Conservation (phyloP, 1,140 invertebrate genomes). For the Brachionus asplanchnoidis region DNA sequence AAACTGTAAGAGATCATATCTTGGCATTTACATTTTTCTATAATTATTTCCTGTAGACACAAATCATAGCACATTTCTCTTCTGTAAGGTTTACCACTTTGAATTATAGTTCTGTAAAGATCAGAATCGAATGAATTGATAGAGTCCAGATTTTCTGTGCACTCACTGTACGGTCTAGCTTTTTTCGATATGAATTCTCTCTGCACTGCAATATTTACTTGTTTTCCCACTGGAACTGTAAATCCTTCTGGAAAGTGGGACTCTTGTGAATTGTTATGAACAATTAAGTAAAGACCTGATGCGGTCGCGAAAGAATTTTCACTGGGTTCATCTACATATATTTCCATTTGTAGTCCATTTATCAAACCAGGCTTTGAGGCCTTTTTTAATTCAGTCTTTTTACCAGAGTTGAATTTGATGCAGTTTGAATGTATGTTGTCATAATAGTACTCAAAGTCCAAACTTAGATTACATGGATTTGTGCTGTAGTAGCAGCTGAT, state of each 20-base stretch:
- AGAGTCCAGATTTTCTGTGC: not conserved
- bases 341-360: not conserved
- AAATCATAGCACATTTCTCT: slow-evolving; percentile 25
- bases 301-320: not conserved
- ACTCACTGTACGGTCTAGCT: slow-evolving; percentile 21
- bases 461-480: not conserved
- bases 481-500: not conserved
- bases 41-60: not conserved
- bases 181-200: not conserved
- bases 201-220: not conserved
- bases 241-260: not conserved
- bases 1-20: not conserved
- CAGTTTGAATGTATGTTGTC: not conserved
- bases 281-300: not conserved
- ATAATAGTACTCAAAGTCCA: not conserved
- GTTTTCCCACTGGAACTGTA: not conserved
- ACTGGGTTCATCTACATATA: not conserved
- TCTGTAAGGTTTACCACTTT: not conserved
- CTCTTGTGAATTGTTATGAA: slow-evolving; percentile 4
- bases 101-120: not conserved
- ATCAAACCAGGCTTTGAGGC: not conserved
- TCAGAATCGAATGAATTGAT: slow-evolving; percentile 9
- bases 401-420: not conserved
- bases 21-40: slow-evolving; percentile 18
- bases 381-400: not conserved